phyloP scores from a whole-genome alignment of 2,797 vertebrate genomes.

The Emys orbicularis region DNA sequence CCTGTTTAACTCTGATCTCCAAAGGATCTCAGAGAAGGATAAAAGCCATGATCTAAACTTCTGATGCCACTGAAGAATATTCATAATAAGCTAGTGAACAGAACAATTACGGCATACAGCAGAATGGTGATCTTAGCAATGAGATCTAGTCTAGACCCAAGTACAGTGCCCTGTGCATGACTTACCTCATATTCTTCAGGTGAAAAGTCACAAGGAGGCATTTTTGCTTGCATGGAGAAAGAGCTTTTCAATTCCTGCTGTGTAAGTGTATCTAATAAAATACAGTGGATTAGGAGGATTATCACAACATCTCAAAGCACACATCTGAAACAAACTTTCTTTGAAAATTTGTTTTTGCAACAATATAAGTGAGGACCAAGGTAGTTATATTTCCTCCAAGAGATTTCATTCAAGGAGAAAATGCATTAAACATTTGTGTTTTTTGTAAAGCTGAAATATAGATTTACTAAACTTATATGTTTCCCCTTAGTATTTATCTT shows the following conservation, averaged over 20 bases:
- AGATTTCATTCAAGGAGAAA: neutral
- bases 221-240: conserved; percentile 75
- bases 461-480: neutral
- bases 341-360: neutral
- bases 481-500: accelerated
- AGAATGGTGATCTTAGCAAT: neutral
- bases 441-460: neutral
- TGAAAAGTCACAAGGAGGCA: conserved; percentile 90
- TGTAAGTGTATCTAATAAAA: conserved; percentile 78
- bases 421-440: neutral
- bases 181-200: conserved; percentile 90
- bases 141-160: neutral
- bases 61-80: neutral
- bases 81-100: neutral
- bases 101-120: neutral
- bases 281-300: conserved; percentile 21
- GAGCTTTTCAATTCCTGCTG: conserved; percentile 67
- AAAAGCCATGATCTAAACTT: neutral
- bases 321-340: neutral
- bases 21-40: neutral
- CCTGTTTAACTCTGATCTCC: neutral
- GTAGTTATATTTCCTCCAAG: neutral
- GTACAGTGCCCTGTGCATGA: neutral
- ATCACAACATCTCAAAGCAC: neutral
- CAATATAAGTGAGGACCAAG: accelerated